Evolutionary conservation across 2,113 vertebrate species (phyloP).

Genomic region (Clarias batrachus): DNA sequence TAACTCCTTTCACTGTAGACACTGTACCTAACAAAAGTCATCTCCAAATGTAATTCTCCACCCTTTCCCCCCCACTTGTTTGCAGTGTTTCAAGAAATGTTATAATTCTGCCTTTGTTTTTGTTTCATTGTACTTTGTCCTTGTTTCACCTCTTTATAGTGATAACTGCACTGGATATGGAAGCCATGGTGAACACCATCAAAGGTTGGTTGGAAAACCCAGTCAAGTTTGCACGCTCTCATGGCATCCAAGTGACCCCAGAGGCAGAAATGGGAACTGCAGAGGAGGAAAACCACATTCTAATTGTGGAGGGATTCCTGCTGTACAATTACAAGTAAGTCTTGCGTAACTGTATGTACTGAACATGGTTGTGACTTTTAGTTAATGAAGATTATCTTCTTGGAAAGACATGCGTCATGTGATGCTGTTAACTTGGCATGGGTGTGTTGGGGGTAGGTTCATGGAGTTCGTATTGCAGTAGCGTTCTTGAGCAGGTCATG

Average conservation of each 20-base stretch:
- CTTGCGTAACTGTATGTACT: background rate
- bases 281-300: conserved; percentile 70
- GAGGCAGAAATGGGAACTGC: conserved; percentile 49
- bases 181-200: conserved; percentile 78
- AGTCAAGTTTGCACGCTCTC: conserved; percentile 78
- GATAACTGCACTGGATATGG: conserved; percentile 79
- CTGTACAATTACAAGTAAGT: conserved; percentile 78
- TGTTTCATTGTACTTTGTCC: conserved; percentile 13
- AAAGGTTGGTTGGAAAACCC: conserved; percentile 79
- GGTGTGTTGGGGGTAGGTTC: background rate
- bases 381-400: conserved; percentile 41
- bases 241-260: conserved; percentile 66
- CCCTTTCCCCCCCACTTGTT: conserved; percentile 10
- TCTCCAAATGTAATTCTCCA: conserved; percentile 12
- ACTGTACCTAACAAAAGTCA: conserved; percentile 31
- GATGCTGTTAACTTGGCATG: background rate
- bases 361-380: background rate
- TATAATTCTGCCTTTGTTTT: background rate
- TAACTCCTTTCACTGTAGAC: conserved; percentile 46
- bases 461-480: background rate
- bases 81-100: conserved; percentile 33
- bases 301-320: conserved; percentile 80
- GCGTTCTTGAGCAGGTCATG: background rate
- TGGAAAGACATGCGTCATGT: conserved; percentile 6
- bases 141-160: conserved; percentile 59